Percentiles rank a stretch among this genome's conserved stretches.
Evolutionary conservation across 2,888 invertebrate species (phyloP).

Genomic region (Xanthorhoe spadicearia): DNA sequence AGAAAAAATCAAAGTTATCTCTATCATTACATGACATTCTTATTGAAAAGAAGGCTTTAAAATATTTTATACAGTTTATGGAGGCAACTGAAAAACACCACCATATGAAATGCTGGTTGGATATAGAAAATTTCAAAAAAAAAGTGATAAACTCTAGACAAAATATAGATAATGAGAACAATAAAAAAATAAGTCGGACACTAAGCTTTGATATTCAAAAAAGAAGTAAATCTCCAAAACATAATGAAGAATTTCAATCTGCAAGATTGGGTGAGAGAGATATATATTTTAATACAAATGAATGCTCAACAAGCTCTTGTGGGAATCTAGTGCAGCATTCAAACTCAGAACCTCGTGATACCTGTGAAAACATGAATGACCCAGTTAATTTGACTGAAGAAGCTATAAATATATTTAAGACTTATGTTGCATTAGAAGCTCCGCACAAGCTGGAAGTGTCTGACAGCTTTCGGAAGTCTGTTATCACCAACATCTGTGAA

Average conservation of each 20-base stretch:
- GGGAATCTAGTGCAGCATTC: constrained; percentile 60
- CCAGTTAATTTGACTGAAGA: constrained; percentile 75
- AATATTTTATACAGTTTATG: constrained; percentile 94
- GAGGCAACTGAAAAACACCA: constrained; percentile 88
- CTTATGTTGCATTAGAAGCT: constrained; percentile 89
- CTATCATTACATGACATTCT: constrained; percentile 91
- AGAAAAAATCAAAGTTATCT: constrained; percentile 87
- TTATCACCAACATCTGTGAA: constrained; percentile 88
- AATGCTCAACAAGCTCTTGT: constrained; percentile 67
- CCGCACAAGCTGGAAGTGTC: constrained; percentile 85
- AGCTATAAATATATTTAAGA: constrained; percentile 90
- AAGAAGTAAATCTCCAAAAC: constrained; percentile 50
- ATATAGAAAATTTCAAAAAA: constrained; percentile 88
- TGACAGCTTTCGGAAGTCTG: constrained; percentile 83
- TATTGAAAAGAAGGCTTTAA: constrained; percentile 90
- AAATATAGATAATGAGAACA: constrained; percentile 51
- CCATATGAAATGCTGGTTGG: constrained; percentile 90
- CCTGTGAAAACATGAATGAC: constrained; percentile 46
- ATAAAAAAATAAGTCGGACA: constrained; percentile 63
- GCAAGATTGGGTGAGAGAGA: constrained; percentile 61
- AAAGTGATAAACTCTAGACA: constrained; percentile 47
- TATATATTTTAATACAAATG: constrained; percentile 48
- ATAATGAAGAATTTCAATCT: constrained; percentile 50
- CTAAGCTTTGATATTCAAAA: constrained; percentile 70
- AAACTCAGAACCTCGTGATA: constrained; percentile 24